phyloP scores from a whole-genome alignment of 2,888 invertebrate species.

The Spisula subtruncata region DNA sequence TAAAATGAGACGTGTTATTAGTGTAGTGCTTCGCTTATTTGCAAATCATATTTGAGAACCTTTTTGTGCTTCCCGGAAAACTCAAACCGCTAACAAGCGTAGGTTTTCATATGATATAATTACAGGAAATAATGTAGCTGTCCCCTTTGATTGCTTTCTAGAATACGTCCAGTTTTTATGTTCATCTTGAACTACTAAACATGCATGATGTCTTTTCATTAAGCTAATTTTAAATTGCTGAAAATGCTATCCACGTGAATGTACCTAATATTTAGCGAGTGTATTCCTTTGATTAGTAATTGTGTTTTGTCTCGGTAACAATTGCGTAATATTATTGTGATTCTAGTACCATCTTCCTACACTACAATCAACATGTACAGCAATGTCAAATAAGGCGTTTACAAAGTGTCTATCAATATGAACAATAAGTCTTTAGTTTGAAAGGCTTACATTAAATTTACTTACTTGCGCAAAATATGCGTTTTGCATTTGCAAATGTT shows the following conservation, averaged over 20 bases:
- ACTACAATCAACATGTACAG: too few relatives aligned
- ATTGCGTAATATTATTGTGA: too few relatives aligned
- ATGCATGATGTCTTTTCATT: neutral
- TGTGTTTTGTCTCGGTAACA: too few relatives aligned
- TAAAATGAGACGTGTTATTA: neutral
- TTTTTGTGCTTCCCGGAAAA: neutral
- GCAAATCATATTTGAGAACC: neutral
- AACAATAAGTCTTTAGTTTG: too few relatives aligned
- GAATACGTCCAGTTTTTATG: neutral
- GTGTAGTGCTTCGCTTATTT: slow-evolving; percentile 2
- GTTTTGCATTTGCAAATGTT: too few relatives aligned
- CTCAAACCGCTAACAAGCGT: neutral
- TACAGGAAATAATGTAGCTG: neutral
- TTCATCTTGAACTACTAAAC: neutral
- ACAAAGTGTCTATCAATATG: too few relatives aligned
- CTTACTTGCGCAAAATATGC: too few relatives aligned
- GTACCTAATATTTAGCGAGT: too few relatives aligned
- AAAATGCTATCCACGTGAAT: neutral
- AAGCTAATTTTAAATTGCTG: neutral
- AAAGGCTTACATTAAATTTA: too few relatives aligned
- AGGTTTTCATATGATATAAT: slow-evolving; percentile 5
- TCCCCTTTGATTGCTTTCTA: neutral
- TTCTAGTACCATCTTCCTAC: too few relatives aligned
- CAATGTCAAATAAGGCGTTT: too few relatives aligned
- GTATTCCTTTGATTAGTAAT: too few relatives aligned